Evolutionary conservation across 2,888 invertebrate species (phyloP).

Genomic region (Protonemura montana): DNA sequence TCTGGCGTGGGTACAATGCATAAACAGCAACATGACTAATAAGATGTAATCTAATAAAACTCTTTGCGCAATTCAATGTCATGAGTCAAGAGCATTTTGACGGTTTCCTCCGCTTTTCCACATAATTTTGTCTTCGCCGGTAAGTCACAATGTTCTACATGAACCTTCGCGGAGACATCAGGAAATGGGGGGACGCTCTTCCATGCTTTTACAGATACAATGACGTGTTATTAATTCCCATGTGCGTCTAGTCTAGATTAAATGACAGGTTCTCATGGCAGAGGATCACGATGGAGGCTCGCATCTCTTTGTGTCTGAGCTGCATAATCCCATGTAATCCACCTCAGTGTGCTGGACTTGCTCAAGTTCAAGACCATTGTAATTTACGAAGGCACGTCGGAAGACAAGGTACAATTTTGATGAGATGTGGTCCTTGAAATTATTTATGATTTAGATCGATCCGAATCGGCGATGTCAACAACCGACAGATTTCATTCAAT

Average conservation of each 20-base stretch:
- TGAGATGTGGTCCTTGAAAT: neutral
- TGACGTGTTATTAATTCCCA: neutral
- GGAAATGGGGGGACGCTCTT: neutral
- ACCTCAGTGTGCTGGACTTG: neutral
- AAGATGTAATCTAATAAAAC: neutral
- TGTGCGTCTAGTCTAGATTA: neutral
- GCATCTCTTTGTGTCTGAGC: neutral
- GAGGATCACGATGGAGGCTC: neutral
- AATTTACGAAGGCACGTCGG: neutral
- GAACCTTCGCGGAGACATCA: neutral
- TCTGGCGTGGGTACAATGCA: neutral
- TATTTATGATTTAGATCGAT: neutral
- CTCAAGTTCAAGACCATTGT: neutral
- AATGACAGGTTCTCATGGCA: neutral
- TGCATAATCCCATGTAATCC: neutral
- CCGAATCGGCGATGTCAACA: neutral
- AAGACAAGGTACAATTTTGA: neutral
- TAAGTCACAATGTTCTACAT: too few relatives aligned
- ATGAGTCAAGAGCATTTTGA: neutral
- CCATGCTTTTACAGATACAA: neutral
- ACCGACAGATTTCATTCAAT: constrained; percentile 12
- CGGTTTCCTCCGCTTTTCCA: neutral
- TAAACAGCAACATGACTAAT: neutral
- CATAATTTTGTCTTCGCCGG: too few relatives aligned
- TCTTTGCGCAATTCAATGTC: neutral